These are phyloP conservation scores for Sinotaia quadrata DNA, from an alignment of 2,888 invertebrate genomes.

Conservation along the genomic window DNA sequence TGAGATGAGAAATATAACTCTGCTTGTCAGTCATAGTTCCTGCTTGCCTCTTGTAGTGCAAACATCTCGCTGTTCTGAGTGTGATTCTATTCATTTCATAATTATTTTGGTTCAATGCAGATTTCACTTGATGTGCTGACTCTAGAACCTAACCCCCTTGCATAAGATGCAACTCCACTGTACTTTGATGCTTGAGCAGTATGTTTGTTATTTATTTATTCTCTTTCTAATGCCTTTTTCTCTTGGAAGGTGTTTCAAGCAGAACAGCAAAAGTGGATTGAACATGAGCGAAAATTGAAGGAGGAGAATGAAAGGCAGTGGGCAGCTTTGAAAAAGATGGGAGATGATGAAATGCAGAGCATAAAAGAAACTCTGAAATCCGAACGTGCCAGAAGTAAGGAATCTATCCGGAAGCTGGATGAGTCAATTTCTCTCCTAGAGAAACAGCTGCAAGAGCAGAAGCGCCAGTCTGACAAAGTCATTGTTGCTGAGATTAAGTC, in stretches of 20 bases:
- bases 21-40: no score
- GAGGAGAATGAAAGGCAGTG: constrained; percentile 64
- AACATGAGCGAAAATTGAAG: constrained; percentile 58
- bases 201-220: neutral
- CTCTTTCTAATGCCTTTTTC: neutral
- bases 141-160: no score
- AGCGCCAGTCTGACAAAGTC: constrained; percentile 68
- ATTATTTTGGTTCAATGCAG: no score
- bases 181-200: no score
- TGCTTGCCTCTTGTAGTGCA: no score
- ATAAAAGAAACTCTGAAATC: constrained; percentile 60
- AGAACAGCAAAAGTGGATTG: constrained; percentile 61
- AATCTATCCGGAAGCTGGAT: constrained; percentile 67
- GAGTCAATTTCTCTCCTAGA: constrained; percentile 69
- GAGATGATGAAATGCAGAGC: constrained; percentile 55
- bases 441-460: constrained; percentile 67
- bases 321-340: constrained; percentile 58
- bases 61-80: no score
- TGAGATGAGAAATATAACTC: no score
- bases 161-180: no score
- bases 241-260: constrained; percentile 51
- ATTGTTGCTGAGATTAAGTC: constrained; percentile 71
- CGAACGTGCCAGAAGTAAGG: constrained; percentile 64
- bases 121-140: no score
- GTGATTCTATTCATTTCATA: no score